A percentile compares a stretch with the other conserved stretches of the same genome.
These are phyloP conservation scores for Caenorhabditis sp. DNA, from an alignment of 2,888 invertebrate genomes.

Conservation along the genomic window DNA sequence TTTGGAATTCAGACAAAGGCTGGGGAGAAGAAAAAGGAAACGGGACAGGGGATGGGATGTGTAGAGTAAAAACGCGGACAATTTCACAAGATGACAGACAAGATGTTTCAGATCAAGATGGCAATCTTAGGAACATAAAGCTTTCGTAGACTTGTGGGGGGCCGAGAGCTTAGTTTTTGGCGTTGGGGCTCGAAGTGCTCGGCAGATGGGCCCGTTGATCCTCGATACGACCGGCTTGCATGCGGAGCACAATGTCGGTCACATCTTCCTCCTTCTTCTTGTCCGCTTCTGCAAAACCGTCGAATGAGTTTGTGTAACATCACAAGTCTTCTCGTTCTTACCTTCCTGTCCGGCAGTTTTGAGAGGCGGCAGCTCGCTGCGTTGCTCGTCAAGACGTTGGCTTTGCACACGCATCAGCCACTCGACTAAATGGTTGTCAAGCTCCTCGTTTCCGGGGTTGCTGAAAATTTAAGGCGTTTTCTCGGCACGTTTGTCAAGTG, in stretches of 20 bases:
- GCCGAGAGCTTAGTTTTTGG: constrained; percentile 20
- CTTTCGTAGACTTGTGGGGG: constrained; percentile 13
- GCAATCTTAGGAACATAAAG: constrained; percentile 29
- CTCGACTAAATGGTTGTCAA: constrained; percentile 63
- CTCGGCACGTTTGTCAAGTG: constrained; percentile 2
- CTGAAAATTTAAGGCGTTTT: constrained; percentile 25
- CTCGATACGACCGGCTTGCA: constrained; percentile 72
- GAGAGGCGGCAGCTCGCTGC: constrained; percentile 68
- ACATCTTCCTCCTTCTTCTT: constrained; percentile 69
- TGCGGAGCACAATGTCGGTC: constrained; percentile 67
- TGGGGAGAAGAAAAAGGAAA: neutral
- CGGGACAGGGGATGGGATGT: too few relatives aligned
- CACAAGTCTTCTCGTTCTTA: constrained; percentile 2
- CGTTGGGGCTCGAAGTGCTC: neutral
- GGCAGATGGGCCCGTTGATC: constrained; percentile 71
- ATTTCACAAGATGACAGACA: constrained; percentile 4
- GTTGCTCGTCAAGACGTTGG: constrained; percentile 74
- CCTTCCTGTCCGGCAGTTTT: constrained; percentile 38
- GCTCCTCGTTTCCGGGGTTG: constrained; percentile 51
- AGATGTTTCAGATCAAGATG: constrained; percentile 26
- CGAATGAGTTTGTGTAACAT: neutral
- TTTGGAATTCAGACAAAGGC: constrained; percentile 11
- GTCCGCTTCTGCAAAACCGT: constrained; percentile 16
- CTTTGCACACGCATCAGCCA: constrained; percentile 71
- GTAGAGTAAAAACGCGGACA: too few relatives aligned